Conservation (phyloP, 2,888 invertebrate genomes). For the Operophtera brumata region DNA sequence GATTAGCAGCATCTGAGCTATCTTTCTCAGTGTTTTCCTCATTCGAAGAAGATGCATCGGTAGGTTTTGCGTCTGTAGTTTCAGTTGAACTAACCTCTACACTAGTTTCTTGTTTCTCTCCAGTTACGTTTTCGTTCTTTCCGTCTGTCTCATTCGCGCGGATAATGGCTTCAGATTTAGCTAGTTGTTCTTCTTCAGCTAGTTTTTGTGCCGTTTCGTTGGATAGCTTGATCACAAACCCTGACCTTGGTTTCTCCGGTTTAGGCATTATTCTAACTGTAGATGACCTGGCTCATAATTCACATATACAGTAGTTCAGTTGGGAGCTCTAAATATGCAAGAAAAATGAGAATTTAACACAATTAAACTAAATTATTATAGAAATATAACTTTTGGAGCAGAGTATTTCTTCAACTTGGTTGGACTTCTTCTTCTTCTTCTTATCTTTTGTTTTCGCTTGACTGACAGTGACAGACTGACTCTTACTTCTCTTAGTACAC, state of each 20-base stretch:
- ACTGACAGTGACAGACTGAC: too few relatives aligned
- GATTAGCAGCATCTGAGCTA: constrained; percentile 15
- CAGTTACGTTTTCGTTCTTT: background rate
- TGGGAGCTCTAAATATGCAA: background rate
- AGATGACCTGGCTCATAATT: constrained; percentile 4
- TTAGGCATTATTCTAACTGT: constrained; percentile 50
- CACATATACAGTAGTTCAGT: background rate
- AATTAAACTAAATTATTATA: too few relatives aligned
- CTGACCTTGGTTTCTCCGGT: constrained; percentile 59
- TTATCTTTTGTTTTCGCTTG: too few relatives aligned
- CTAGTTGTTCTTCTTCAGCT: constrained; percentile 56
- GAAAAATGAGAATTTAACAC: background rate
- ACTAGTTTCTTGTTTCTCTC: constrained; percentile 14
- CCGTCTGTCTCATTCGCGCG: constrained; percentile 7
- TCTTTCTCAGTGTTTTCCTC: constrained; percentile 1
- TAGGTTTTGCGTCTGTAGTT: background rate
- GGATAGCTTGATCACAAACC: constrained; percentile 74
- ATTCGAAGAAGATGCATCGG: background rate
- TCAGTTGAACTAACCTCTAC: constrained; percentile 11
- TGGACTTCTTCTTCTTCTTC: too few relatives aligned
- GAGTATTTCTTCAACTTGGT: too few relatives aligned
- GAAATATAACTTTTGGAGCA: too few relatives aligned
- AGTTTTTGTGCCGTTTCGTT: constrained; percentile 73
- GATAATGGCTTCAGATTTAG: constrained; percentile 31
- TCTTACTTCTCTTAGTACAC: too few relatives aligned